Evolutionary conservation across 1,140 invertebrate species (phyloP).

Genomic region (Oryctes rhinoceros): DNA sequence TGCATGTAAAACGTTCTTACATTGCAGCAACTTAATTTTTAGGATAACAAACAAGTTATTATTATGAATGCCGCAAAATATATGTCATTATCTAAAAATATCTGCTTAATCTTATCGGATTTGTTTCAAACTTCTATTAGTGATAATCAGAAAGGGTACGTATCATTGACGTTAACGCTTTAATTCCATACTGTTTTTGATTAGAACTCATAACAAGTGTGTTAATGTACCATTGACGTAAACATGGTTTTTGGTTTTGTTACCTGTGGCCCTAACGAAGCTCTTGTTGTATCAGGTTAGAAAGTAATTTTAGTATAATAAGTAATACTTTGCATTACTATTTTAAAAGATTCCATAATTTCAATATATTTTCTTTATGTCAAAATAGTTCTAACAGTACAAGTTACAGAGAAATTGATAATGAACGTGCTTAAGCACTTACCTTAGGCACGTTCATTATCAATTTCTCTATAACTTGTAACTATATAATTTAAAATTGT

Average conservation of each 20-base stretch:
- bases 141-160: not conserved
- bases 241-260: conserved; percentile 89
- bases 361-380: no score
- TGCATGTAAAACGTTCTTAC: no score
- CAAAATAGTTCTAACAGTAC: no score
- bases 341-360: no score
- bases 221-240: not conserved
- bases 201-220: not conserved
- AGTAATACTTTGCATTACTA: no score
- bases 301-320: conserved; percentile 54
- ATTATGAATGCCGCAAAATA: not conserved
- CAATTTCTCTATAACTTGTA: no score
- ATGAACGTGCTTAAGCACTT: no score
- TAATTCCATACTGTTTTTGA: not conserved
- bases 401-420: no score
- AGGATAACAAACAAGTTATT: not conserved
- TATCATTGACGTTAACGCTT: not conserved
- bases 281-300: conserved; percentile 90
- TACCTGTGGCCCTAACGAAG: conserved; percentile 95
- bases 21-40: no score
- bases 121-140: not conserved
- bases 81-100: not conserved
- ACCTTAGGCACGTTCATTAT: no score
- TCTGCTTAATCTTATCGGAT: conserved; percentile 11
- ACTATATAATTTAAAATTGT: no score